These are phyloP conservation scores for Cephalotes varians DNA, from an alignment of 2,888 invertebrate species.

Conservation along the genomic window DNA sequence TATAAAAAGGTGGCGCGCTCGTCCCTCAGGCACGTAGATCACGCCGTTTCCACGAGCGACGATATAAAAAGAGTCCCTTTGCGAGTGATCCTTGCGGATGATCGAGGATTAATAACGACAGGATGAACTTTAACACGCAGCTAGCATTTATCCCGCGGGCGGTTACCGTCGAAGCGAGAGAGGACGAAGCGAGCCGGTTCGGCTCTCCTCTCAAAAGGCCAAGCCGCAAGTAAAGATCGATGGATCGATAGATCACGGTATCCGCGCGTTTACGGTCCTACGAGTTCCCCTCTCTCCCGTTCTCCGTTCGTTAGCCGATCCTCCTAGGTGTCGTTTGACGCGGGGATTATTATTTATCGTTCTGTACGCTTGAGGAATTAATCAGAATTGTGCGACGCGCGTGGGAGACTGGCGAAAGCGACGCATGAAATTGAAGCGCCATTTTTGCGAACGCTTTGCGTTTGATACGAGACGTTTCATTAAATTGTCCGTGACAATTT, in stretches of 20 bases:
- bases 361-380: conserved; percentile 43
- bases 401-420: conserved; percentile 20
- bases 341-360: conserved; percentile 47
- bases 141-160: conserved; percentile 53
- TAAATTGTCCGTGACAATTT: not conserved
- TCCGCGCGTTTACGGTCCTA: conserved; percentile 35
- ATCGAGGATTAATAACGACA: conserved; percentile 56
- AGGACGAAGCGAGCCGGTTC: conserved; percentile 25
- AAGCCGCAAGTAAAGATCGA: conserved; percentile 54
- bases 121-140: conserved; percentile 56
- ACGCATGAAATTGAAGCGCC: not conserved
- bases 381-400: conserved; percentile 21
- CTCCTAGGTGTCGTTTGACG: conserved; percentile 46
- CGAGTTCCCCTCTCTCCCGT: not conserved
- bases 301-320: conserved; percentile 31
- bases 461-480: not conserved
- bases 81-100: conserved; percentile 55
- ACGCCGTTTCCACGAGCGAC: conserved; percentile 43
- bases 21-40: conserved; percentile 31
- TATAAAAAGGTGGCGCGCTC: conserved; percentile 38
- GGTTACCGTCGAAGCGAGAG: conserved; percentile 48
- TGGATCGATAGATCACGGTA: conserved; percentile 57
- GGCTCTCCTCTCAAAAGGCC: conserved; percentile 43
- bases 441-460: not conserved
- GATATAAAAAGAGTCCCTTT: conserved; percentile 55